phyloP scores from a whole-genome alignment of 2,797 vertebrate genomes.

The Mormyrus proboscirostris region DNA sequence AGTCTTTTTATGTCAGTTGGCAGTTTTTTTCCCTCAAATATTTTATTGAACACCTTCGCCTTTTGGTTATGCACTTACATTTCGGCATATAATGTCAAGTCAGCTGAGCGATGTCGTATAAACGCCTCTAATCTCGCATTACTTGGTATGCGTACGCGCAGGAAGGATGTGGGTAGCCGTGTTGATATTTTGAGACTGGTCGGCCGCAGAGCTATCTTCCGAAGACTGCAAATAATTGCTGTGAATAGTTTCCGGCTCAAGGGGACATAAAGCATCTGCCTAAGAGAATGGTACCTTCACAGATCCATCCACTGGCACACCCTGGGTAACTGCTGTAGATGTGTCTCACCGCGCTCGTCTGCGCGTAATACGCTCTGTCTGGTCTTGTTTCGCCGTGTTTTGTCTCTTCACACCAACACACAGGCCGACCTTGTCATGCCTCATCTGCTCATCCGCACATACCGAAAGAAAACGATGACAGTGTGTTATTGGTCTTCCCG shows the following conservation, averaged over 20 bases:
- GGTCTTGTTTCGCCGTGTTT: neutral
- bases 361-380: neutral
- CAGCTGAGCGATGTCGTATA: neutral
- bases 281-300: neutral
- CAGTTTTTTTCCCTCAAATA: neutral
- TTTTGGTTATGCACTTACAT: neutral
- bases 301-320: neutral
- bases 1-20: neutral
- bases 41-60: neutral
- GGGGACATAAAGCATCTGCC: neutral
- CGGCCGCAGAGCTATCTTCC: neutral
- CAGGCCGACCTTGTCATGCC: neutral
- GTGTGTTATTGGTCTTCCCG: neutral
- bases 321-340: neutral
- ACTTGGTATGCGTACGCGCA: neutral
- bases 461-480: neutral
- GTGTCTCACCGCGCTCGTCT: too few relatives aligned
- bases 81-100: neutral
- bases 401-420: neutral
- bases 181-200: neutral
- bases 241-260: constrained; percentile 9
- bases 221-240: neutral
- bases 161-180: neutral
- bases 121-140: neutral
- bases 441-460: neutral